Base-by-base conservation (phyloP, 2,113 vertebrate genomes). In the Chinchilla lanigera region DNA sequence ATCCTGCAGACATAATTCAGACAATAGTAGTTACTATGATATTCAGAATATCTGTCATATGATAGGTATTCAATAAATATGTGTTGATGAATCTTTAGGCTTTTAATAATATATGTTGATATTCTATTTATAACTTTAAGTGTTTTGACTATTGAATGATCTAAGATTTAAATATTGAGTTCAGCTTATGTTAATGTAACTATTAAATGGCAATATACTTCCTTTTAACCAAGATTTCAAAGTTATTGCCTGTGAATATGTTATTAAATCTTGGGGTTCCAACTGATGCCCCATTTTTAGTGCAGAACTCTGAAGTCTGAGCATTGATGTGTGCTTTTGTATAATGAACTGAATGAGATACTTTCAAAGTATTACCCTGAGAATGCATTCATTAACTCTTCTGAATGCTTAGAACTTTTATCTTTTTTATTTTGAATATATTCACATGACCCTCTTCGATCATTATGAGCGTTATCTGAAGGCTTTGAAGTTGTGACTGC, bases 351-450 rank as follows among this genome's bases (percentile, higher is more conserved):
- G 9, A 86, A 60, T 50, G 4, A 60, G 24, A 77, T 44, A 71
- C n/a, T 69, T 0, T 75, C 28, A 38, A 69, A 89, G 19, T 35
- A 54, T 75, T 10, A 52, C 0, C 5, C 35, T 5, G 10, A 78
- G 35, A 83, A 1, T 86, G 5, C 11, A 38, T 41, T 65, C 47
- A 94, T 88, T 90, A 65, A 56, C 41, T 95, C 28, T 47, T 63
- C 3, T 71, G 4, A 17, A 93, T 88, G 17, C 47, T 60, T 24
- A 71, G 17, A 30, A 12, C 41, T 86, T 86, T 92, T 77, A 73
- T 54, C 44, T 41, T n/a, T 93, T 95, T 91, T 89, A 82, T 38
- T 97, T 97, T 73, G 44, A 77, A 81, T 92, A 41, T 26, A 73
- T 63, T 84, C 41, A 26, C n/a, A 41, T 52, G 10, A 60, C 28